Conservation (phyloP, 2,888 invertebrate species). For the Limulus polyphemus region DNA sequence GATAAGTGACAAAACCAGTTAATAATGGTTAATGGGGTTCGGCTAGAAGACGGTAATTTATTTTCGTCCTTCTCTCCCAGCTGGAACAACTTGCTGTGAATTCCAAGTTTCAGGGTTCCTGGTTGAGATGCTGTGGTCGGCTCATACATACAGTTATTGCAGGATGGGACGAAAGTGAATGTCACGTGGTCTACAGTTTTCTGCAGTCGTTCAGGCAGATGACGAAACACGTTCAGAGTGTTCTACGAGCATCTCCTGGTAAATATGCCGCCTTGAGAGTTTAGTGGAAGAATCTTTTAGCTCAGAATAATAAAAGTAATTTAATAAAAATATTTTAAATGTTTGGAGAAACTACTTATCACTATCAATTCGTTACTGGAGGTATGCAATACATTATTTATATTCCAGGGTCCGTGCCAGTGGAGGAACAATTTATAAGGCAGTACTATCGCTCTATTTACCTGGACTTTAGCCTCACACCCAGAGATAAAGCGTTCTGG, state of each 20-base stretch:
- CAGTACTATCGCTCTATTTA: constrained; percentile 35
- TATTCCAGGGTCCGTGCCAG: constrained; percentile 2
- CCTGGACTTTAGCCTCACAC: constrained; percentile 29
- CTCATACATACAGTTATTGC: constrained; percentile 37
- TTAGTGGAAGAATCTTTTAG: no score
- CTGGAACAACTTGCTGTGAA: no score
- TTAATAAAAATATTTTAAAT: no score
- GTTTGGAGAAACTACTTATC: no score
- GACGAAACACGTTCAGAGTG: constrained; percentile 30
- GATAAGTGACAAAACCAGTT: no score
- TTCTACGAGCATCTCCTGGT: constrained; percentile 31
- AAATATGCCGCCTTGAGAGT: neutral
- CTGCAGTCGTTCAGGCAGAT: constrained; percentile 31
- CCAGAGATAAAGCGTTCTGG: constrained; percentile 30
- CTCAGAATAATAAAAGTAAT: no score
- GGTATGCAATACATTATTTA: no score
- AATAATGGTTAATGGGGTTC: no score
- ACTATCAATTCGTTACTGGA: no score
- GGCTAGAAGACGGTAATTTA: no score
- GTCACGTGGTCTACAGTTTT: constrained; percentile 32
- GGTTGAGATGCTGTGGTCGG: constrained; percentile 33
- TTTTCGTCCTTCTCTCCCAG: no score
- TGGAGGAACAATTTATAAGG: constrained; percentile 28
- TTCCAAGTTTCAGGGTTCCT: no score
- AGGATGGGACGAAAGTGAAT: constrained; percentile 39